Base-by-base conservation (phyloP, 2,113 vertebrate genomes). In the Hipposideros armiger region DNA sequence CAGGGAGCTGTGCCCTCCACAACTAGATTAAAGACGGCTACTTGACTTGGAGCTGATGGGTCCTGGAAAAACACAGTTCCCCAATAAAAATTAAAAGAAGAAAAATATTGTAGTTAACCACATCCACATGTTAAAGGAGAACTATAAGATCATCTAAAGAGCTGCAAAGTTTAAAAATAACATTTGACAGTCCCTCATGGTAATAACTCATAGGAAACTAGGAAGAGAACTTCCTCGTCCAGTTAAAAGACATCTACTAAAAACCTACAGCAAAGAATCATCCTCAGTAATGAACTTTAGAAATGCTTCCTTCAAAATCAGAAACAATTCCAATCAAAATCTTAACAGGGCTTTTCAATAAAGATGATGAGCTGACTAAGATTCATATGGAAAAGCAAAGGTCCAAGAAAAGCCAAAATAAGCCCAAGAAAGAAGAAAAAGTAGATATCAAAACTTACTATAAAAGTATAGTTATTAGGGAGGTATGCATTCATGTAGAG, bases 111-210 rank as follows among this genome's bases (percentile, higher is more conserved):
- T 26, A 76, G 28, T 69, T 86, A 89, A 87, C 54, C 13, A 56
- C 8, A 50, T 42, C 50, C 50, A 36, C 15, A 67, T 81, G 60
- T 76, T 62, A 64, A 81, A 80, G 14, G 32, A 50, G 70, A 81
- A 81, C 15, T 56, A 10, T 40, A 90, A 95, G 50, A 26, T 52
- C 42, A 52, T 52, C 26, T 78, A 47, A 82, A 76, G 40, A 67
- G 45, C 58, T 80, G 78, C 54, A 81, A 70, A 73, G 66, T 45
- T 95, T 93, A 54, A 52, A 90, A 45, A 62, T 76, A 94, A 91
- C 90, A 91, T 83, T 74, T 40, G 70, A 60, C 7, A 67, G 30
- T 32, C 19, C 5, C 17, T 73, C 62, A 32, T 54, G 13, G 54
- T 83, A 88, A 54, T 73, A 84, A 95, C 69, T 88, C 7, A 42